These are phyloP conservation scores for Trimorus sp. DNA, from an alignment of 2,888 invertebrate genomes.

Conservation along the genomic window DNA sequence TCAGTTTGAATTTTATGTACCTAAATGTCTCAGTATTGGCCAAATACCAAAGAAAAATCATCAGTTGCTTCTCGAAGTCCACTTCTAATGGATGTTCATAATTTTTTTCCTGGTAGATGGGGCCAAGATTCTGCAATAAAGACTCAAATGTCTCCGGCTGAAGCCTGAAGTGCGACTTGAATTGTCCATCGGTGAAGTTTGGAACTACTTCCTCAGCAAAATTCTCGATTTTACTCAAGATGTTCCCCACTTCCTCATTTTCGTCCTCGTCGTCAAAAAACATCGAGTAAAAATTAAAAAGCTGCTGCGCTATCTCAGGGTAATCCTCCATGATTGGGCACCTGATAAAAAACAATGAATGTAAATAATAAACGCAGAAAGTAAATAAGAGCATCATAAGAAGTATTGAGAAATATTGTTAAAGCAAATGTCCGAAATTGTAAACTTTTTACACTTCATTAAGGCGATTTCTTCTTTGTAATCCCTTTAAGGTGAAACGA, in stretches of 20 bases:
- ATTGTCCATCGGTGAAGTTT: conserved; percentile 30
- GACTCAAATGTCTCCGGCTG: conserved; percentile 18
- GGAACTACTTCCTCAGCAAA: conserved; percentile 38
- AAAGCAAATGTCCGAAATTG: too few relatives aligned
- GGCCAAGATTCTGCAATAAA: conserved; percentile 22
- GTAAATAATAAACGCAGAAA: too few relatives aligned
- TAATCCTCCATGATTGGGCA: conserved; percentile 16
- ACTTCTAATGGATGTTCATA: conserved; percentile 20
- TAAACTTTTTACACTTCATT: too few relatives aligned
- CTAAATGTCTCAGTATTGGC: conserved; percentile 40
- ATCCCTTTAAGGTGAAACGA: too few relatives aligned
- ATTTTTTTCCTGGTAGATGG: conserved; percentile 23
- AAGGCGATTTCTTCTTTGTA: too few relatives aligned
- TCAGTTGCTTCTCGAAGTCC: conserved; percentile 30
- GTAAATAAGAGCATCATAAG: too few relatives aligned
- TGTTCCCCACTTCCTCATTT: neutral
- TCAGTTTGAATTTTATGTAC: neutral
- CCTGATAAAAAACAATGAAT: conserved; percentile 18
- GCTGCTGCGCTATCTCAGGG: neutral
- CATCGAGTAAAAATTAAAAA: conserved; percentile 10
- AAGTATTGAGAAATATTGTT: too few relatives aligned
- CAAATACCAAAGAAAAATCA: conserved; percentile 42
- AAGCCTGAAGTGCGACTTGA: conserved; percentile 25
- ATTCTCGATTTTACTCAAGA: conserved; percentile 15
- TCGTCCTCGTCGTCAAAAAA: conserved; percentile 28